Base-by-base conservation (phyloP, 35 echinoderm and acorn worm species). In the Hemicentrotus pulcherrimus region DNA sequence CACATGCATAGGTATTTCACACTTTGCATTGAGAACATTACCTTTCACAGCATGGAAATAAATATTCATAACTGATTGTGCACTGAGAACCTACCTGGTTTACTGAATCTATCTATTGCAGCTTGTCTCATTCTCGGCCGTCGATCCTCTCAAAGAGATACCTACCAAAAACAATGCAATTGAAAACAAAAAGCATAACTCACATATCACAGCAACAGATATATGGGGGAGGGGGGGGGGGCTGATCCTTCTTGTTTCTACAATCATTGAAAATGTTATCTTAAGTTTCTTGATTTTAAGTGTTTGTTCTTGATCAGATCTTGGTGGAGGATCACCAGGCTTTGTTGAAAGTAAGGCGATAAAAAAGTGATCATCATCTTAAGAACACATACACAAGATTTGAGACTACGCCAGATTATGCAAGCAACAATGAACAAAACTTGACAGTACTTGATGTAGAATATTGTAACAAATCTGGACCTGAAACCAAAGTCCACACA, bases 111-210 rank as follows among this genome's bases (percentile, higher is more conserved):
- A 88, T 98, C 98, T 86, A 99, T 99, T 47, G 98, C 98, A 94
- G 98, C 97, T 95, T 99, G 98, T 65, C 97, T 97, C 96, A 98
- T 15, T 98, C 98, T 31, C 98, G 88, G 32, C 98, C 98, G 95
- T 99, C 98, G 89, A 99, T 99, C 78, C 98, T 95, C 70, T 99
- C 98, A 98, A 97, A 99, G 31, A 96, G 87, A 95, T 99, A 99
- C 55, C 98, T 99, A 86, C 0, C 61, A 94, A 61, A 32, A 94
- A 78, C 0, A 41, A 41, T 41, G 3, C 3, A 41, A 41, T 41
- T 41, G 3, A 41, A 41, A 41, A n/a, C n/a, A n/a, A n/a, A 65
- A 28, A 1, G 35, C 35, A 41, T 41, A 41, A 41, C 3, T 41
- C 35, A n/a, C n/a, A n/a, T n/a, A n/a, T n/a, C n/a, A 41, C 35